A percentile compares a stretch with the other conserved stretches of the same genome.
Evolutionary conservation across 2,888 invertebrate species (phyloP).

Genomic region (Alcis repandata): DNA sequence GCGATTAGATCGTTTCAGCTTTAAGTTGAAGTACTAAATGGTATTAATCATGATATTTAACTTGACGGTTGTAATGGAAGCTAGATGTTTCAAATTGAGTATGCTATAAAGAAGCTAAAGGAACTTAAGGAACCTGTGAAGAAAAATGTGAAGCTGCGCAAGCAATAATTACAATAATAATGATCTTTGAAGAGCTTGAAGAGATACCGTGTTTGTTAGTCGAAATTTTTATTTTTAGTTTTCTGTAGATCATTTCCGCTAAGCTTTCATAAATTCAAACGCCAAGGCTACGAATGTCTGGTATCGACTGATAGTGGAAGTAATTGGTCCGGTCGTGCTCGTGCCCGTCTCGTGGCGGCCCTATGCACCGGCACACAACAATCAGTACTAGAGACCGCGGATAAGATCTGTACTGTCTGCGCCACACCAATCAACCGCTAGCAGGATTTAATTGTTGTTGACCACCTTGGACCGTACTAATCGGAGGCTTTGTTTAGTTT

Average conservation of each 20-base stretch:
- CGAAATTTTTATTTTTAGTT: background rate
- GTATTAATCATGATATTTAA: too few relatives aligned
- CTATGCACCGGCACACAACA: slow-evolving; percentile 37
- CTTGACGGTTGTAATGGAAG: too few relatives aligned
- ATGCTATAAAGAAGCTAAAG: too few relatives aligned
- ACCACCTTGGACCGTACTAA: slow-evolving; percentile 52
- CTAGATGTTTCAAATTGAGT: too few relatives aligned
- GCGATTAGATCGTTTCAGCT: slow-evolving; percentile 49
- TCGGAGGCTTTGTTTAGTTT: slow-evolving; percentile 44
- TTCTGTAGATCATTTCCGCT: slow-evolving; percentile 24
- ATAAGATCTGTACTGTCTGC: slow-evolving; percentile 57
- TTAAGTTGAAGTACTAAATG: background rate
- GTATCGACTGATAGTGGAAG: slow-evolving; percentile 67
- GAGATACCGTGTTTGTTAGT: background rate
- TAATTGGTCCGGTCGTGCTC: slow-evolving; percentile 63
- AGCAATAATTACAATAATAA: too few relatives aligned
- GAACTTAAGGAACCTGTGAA: too few relatives aligned
- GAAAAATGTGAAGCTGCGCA: too few relatives aligned
- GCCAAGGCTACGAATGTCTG: slow-evolving; percentile 54
- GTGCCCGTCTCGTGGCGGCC: slow-evolving; percentile 48
- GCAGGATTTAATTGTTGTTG: slow-evolving; percentile 60
- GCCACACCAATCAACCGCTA: slow-evolving; percentile 49
- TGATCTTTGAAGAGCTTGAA: background rate
- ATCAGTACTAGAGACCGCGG: slow-evolving; percentile 40
- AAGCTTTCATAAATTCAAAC: slow-evolving; percentile 46